Percentiles rank a stretch among this genome's conserved stretches.
Evolutionary conservation across 2,797 vertebrate genomes (phyloP).

Genomic region (Hemitrygon akajei): DNA sequence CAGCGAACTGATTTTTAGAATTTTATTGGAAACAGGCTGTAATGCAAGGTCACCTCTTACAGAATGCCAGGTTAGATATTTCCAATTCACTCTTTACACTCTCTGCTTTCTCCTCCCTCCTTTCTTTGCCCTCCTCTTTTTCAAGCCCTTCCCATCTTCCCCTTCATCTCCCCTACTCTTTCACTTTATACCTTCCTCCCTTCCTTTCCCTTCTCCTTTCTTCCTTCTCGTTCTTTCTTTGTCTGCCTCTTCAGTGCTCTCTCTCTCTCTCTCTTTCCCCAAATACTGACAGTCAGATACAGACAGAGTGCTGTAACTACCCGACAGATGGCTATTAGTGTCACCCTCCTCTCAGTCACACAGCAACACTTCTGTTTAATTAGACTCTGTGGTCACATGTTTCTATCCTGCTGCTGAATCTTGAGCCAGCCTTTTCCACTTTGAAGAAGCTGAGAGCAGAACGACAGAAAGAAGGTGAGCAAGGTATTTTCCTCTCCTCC

Average conservation of each 20-base stretch:
- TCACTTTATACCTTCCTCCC: no score
- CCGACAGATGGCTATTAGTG: conserved; percentile 27
- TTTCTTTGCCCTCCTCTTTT: no score
- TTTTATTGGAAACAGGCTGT: no score
- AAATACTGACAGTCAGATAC: background rate
- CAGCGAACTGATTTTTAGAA: background rate
- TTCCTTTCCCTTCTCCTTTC: no score
- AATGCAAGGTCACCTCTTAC: background rate
- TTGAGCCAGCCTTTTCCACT: background rate
- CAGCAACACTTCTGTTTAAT: conserved; percentile 26
- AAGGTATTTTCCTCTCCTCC: background rate
- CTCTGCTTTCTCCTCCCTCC: background rate
- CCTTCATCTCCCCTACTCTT: no score
- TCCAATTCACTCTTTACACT: background rate
- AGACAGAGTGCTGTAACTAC: background rate
- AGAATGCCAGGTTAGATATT: no score
- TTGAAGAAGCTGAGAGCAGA: background rate
- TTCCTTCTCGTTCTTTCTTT: background rate
- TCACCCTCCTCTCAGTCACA: conserved; percentile 13
- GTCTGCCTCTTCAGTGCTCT: background rate
- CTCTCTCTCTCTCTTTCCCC: background rate
- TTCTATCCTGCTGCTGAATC: background rate
- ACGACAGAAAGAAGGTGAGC: background rate
- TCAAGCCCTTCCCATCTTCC: background rate
- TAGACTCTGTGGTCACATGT: conserved; percentile 1